These are phyloP conservation scores for Yoshiicerus persimilis DNA, from an alignment of 1,140 invertebrate genomes.

Conservation along the genomic window DNA sequence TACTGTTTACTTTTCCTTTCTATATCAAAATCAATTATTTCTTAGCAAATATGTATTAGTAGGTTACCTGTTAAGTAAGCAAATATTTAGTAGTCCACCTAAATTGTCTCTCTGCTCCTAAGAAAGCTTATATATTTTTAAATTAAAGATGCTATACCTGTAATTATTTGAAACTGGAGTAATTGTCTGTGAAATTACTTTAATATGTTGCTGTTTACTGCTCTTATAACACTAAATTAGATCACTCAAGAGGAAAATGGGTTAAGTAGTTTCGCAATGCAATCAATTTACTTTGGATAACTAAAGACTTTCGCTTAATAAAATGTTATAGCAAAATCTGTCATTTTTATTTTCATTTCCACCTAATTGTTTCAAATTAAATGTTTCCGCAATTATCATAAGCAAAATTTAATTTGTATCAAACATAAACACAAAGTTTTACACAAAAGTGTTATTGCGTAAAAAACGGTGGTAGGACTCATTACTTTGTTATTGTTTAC, in stretches of 20 bases:
- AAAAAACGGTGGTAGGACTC: no score
- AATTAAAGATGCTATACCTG: not conserved
- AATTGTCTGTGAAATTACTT: not conserved
- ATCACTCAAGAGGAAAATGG: not conserved
- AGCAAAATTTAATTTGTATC: no score
- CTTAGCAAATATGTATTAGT: not conserved
- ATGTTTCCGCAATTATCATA: no score
- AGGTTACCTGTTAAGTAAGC: not conserved
- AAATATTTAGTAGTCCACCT: no score
- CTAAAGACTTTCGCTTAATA: not conserved
- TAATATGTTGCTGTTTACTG: not conserved
- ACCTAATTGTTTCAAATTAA: no score
- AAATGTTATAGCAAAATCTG: not conserved
- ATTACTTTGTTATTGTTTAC: no score
- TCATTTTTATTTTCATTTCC: not conserved
- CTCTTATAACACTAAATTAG: not conserved
- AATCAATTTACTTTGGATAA: not conserved
- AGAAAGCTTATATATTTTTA: no score
- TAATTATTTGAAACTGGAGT: not conserved
- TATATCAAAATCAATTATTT: not conserved
- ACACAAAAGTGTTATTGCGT: no score
- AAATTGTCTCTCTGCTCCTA: no score
- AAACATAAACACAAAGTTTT: no score
- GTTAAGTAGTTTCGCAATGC: not conserved
- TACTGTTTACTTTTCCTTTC: not conserved